Evolutionary conservation across 2,797 vertebrate species (phyloP).

Genomic region (Cossypha heuglini): DNA sequence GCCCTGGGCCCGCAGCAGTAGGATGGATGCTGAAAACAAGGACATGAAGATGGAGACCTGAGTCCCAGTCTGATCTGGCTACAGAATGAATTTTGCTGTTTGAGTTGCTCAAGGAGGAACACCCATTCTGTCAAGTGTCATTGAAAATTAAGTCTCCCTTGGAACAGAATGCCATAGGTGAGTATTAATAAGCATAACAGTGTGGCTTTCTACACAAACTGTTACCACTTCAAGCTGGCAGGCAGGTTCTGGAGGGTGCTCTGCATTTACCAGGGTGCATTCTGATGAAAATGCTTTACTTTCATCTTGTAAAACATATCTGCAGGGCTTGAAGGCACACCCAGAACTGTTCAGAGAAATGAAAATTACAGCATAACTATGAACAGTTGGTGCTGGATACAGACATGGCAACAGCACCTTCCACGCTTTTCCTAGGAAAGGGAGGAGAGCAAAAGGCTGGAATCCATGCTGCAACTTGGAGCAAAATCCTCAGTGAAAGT

Average conservation of each 20-base stretch:
- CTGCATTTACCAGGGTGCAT: background rate
- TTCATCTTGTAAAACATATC: background rate
- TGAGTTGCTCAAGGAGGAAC: background rate
- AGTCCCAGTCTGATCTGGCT: background rate
- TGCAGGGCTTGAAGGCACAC: background rate
- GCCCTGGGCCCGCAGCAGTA: accelerated
- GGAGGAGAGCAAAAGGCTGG: background rate
- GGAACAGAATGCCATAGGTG: background rate
- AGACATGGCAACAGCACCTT: background rate
- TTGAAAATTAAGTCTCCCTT: background rate
- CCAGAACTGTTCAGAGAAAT: background rate
- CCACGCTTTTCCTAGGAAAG: background rate
- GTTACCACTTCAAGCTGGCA: background rate
- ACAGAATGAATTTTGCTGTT: background rate
- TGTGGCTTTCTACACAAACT: background rate
- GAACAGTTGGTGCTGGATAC: background rate
- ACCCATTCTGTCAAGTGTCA: background rate
- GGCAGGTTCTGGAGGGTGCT: background rate
- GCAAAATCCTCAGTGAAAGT: background rate
- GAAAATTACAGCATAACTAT: background rate
- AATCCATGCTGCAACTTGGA: background rate
- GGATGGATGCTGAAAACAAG: background rate
- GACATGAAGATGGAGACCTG: accelerated
- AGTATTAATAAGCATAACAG: background rate
- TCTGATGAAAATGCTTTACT: background rate